A percentile compares a stretch with the other conserved stretches of the same genome.
Evolutionary conservation across 1,140 invertebrate species (phyloP).

Genomic region (Aleiodes sp.): DNA sequence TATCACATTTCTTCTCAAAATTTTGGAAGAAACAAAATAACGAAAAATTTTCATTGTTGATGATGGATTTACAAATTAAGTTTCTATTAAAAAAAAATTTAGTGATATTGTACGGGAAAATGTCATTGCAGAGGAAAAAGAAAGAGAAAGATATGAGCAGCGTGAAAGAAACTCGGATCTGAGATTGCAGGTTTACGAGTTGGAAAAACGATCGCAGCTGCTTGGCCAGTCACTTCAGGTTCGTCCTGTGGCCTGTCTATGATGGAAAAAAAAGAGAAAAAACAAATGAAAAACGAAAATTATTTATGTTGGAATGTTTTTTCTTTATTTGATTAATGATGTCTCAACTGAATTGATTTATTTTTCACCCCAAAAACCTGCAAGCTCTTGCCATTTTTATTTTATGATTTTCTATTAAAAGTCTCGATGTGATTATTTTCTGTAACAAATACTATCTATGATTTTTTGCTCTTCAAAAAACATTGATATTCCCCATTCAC

Average conservation of each 20-base stretch:
- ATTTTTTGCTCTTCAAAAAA: too few species aligned
- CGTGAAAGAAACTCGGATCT: slow-evolving; percentile 66
- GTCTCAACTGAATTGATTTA: slow-evolving; percentile 37
- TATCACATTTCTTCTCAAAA: slow-evolving; percentile 40
- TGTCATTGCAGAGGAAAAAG: slow-evolving; percentile 66
- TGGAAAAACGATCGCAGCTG: slow-evolving; percentile 67
- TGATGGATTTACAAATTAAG: slow-evolving; percentile 36
- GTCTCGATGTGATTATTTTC: too few species aligned
- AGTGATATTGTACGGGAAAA: slow-evolving; percentile 61
- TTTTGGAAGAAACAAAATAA: slow-evolving; percentile 54
- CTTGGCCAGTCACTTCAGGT: slow-evolving; percentile 65
- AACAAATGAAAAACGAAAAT: not conserved
- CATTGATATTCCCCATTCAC: too few species aligned
- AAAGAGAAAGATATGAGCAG: slow-evolving; percentile 66
- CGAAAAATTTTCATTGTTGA: slow-evolving; percentile 50
- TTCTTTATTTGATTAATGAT: slow-evolving; percentile 11
- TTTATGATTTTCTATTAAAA: slow-evolving; percentile 26
- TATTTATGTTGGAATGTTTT: slow-evolving; percentile 40
- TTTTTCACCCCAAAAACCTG: slow-evolving; percentile 47
- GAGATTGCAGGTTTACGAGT: slow-evolving; percentile 66
- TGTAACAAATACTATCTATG: too few species aligned
- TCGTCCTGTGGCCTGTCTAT: slow-evolving; percentile 64
- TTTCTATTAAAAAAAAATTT: slow-evolving; percentile 17
- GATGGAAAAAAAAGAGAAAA: slow-evolving; percentile 40
- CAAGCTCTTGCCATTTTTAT: slow-evolving; percentile 48